Percentiles rank a stretch among this genome's conserved stretches.
Conservation (phyloP, 2,113 vertebrate genomes). For the Catagonus wagneri region DNA sequence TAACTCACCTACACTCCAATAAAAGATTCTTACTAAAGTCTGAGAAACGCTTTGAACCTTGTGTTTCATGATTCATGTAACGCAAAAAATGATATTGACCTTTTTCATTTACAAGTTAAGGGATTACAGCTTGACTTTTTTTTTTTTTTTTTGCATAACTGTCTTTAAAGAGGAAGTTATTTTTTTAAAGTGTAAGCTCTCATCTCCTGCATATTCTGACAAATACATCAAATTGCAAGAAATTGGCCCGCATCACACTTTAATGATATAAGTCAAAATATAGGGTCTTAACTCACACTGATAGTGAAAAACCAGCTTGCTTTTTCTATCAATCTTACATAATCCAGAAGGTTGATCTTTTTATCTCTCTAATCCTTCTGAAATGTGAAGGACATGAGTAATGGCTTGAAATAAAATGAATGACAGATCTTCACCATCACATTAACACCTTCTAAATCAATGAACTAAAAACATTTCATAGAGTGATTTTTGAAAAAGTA, state of each 20-base stretch:
- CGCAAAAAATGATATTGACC: background rate
- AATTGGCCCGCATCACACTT: conserved; percentile 48
- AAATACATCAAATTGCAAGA: conserved; percentile 58
- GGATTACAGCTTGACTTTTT: conserved; percentile 6
- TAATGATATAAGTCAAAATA: conserved; percentile 67
- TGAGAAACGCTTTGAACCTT: background rate
- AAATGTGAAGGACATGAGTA: conserved; percentile 50
- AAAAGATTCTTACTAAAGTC: background rate
- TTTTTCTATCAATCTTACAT: conserved; percentile 64
- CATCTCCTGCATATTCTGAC: conserved; percentile 51
- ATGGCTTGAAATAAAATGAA: conserved; percentile 32
- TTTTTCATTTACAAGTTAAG: conserved; percentile 34
- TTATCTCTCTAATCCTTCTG: conserved; percentile 50
- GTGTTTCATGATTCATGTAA: background rate
- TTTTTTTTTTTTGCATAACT: background rate
- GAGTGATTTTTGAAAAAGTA: background rate
- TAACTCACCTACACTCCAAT: no score
- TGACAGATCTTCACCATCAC: conserved; percentile 16
- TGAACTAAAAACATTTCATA: conserved; percentile 24
- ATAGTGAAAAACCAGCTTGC: conserved; percentile 51
- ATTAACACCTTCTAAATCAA: conserved; percentile 41
- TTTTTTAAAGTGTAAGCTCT: conserved; percentile 43
- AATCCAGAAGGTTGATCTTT: conserved; percentile 57
- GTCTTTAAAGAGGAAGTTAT: conserved; percentile 24
- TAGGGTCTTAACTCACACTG: conserved; percentile 49